Conservation (phyloP, 2,113 vertebrate genomes). For the western clawed frog (Xenopus tropicalis) region DNA sequence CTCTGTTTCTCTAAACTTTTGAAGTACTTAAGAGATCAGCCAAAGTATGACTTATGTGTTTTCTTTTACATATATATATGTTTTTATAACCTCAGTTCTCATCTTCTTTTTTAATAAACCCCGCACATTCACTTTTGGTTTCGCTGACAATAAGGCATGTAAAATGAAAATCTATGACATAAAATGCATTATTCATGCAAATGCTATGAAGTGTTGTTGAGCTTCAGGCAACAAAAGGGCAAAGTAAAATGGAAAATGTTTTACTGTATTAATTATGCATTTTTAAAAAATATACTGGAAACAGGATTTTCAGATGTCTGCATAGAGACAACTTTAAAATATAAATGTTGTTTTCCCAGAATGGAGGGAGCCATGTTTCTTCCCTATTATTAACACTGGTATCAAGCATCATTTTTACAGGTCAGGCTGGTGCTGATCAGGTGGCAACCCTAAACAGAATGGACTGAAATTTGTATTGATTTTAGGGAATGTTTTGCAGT, state of each 20-base stretch:
- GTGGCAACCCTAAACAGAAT: too few relatives aligned
- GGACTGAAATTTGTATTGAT: too few relatives aligned
- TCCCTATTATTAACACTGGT: too few relatives aligned
- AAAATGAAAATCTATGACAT: conserved; percentile 7
- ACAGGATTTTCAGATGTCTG: too few relatives aligned
- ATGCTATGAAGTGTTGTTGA: conserved; percentile 14
- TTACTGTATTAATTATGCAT: too few relatives aligned
- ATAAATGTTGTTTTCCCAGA: too few relatives aligned
- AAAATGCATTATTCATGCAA: conserved; percentile 1
- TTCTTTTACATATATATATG: conserved; percentile 19
- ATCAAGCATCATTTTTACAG: too few relatives aligned
- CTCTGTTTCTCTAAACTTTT: conserved; percentile 29
- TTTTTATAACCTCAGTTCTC: conserved; percentile 32
- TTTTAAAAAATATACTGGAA: too few relatives aligned
- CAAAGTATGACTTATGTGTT: conserved; percentile 26
- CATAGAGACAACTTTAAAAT: too few relatives aligned
- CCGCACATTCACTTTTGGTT: background rate
- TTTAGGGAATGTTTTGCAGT: too few relatives aligned
- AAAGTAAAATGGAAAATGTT: conserved; percentile 6
- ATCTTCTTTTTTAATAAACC: conserved; percentile 23
- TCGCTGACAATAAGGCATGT: conserved; percentile 3
- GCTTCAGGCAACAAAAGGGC: conserved; percentile 3
- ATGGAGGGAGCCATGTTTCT: too few relatives aligned
- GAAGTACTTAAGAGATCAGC: conserved; percentile 35
- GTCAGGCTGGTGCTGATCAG: too few relatives aligned